phyloP scores from a whole-genome alignment of 2,888 invertebrate species.

The Unio pictorum region DNA sequence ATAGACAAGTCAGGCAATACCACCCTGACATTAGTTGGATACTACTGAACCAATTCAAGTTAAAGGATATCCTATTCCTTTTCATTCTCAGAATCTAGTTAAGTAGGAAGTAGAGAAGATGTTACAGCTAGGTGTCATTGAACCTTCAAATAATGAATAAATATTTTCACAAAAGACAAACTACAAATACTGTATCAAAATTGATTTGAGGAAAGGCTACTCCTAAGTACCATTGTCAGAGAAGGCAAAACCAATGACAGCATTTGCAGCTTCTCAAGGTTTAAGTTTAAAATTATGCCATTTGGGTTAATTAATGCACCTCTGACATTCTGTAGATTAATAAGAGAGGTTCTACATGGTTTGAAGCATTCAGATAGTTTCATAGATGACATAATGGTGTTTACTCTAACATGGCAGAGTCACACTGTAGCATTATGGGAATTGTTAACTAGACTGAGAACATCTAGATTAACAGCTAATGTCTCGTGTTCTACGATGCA shows the following conservation, averaged over 20 bases:
- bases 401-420: too few relatives aligned
- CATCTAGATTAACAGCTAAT: too few relatives aligned
- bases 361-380: too few relatives aligned
- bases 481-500: too few relatives aligned
- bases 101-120: constrained; percentile 22
- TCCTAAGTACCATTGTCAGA: constrained; percentile 34
- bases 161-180: constrained; percentile 30
- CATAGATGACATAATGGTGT: too few relatives aligned
- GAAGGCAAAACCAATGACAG: constrained; percentile 19
- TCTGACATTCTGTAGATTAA: too few relatives aligned
- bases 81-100: constrained; percentile 12
- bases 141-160: constrained; percentile 28
- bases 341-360: too few relatives aligned
- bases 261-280: constrained; percentile 25
- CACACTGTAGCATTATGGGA: too few relatives aligned
- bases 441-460: too few relatives aligned
- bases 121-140: constrained; percentile 27
- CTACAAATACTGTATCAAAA: constrained; percentile 26
- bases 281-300: constrained; percentile 11
- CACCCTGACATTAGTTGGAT: constrained; percentile 8
- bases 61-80: constrained; percentile 26
- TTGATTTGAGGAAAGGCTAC: constrained; percentile 37
- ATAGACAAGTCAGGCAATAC: constrained; percentile 18
- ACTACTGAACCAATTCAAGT: constrained; percentile 15
- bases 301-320: too few relatives aligned